Evolutionary conservation across 2,797 vertebrate genomes (phyloP), one percentile per base, ranked within the genome.

Genomic region (Paratrypauchen microcephalus): DNA sequence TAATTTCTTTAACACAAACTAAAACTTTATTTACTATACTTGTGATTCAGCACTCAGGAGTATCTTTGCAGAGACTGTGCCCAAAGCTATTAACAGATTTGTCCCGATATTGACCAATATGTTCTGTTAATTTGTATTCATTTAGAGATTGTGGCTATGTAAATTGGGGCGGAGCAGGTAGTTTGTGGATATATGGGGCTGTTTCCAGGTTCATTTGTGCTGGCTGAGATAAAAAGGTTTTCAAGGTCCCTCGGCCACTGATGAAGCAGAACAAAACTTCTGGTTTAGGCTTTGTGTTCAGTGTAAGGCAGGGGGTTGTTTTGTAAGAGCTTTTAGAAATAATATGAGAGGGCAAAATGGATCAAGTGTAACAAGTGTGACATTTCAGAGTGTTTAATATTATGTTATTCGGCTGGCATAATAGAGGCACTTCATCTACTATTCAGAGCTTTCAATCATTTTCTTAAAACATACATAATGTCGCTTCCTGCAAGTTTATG

Each of bases 81-180:
- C 2, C 16, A 58, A 26, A 18, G 56, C 56, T 19, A 18, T 58
- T 28, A 30, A 58, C 56, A 58, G 16, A 30, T 28, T 58, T 58
- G 56, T 58, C 6, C 28, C 16, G 16, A 3, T 58, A 30, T 58
- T 30, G 56, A 58, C 56, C 56, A 58, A 16, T 30, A 30, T 58
- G 56, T 23, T 58, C 26, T 58, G 26, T 30, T 58, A 58, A 28
- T 58, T 58, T 58, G 56, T 58, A 30, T 58, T 58, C 56, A 30
- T 58, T 30, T 58, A 18, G 56, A 58, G 26, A 58, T 26, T 58
- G 16, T 18, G 24, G 26, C 26, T 58, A 13, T 30, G 26, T 26
- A 58, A 58, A 30, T 30, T 28, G 24, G 56, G 30, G 56, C 8
- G 26, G 18, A 28, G 16, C 56, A 19, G 16, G 56, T 26, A 18